Percentiles rank a stretch among this genome's conserved stretches.
Evolutionary conservation across 2,797 vertebrate species (phyloP).

Genomic region (Hippopotamyrus pictus): DNA sequence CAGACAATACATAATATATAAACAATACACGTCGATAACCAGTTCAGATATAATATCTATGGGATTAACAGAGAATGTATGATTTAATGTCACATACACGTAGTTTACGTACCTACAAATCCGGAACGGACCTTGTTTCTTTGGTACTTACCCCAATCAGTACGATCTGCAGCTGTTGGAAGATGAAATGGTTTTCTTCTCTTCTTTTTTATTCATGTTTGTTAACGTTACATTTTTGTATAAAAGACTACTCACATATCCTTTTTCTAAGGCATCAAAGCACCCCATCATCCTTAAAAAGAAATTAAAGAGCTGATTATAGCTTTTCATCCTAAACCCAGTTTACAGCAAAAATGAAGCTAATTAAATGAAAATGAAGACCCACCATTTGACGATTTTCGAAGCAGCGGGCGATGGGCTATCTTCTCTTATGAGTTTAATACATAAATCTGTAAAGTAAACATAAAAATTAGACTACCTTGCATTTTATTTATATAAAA

Average conservation of each 20-base stretch:
- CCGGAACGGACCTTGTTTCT: background rate
- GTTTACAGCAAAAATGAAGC: background rate
- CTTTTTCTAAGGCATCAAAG: conserved; percentile 88
- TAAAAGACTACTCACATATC: conserved; percentile 76
- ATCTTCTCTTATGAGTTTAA: conserved; percentile 64
- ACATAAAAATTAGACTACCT: background rate
- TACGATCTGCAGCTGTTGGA: conserved; percentile 62
- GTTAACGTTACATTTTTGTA: background rate
- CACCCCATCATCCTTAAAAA: conserved; percentile 82
- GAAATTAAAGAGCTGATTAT: conserved; percentile 14
- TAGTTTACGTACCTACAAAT: background rate
- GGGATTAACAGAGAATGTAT: background rate
- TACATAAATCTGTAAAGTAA: conserved; percentile 48
- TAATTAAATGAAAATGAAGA: background rate
- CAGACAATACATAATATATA: background rate
- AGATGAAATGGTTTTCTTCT: conserved; percentile 18
- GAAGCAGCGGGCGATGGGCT: conserved; percentile 44
- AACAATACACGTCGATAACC: background rate
- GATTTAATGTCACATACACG: background rate
- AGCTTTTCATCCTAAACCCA: background rate
- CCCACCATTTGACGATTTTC: conserved; percentile 58
- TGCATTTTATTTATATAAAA: background rate
- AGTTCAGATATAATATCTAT: background rate
- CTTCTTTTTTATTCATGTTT: background rate
- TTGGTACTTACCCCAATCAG: conserved; percentile 62